phyloP scores from a whole-genome alignment of 2,113 vertebrate genomes.

The Mionectes macconnelli region DNA sequence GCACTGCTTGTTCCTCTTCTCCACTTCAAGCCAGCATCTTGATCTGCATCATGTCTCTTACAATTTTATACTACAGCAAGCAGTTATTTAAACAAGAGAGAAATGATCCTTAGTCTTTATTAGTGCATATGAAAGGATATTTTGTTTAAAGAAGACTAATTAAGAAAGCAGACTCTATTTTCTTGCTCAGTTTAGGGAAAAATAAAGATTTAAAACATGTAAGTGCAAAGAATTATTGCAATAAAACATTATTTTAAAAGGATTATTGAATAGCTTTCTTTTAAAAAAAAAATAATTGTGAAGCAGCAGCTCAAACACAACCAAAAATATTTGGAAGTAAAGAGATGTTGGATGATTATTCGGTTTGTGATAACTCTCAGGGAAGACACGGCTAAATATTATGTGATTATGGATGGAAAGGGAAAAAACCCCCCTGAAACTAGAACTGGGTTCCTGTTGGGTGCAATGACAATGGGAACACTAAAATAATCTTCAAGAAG shows the following conservation, averaged over 20 bases:
- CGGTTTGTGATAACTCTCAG: not conserved
- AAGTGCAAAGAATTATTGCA: conserved; percentile 69
- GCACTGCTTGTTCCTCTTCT: conserved; percentile 79
- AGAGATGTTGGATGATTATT: not conserved
- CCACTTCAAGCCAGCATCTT: conserved; percentile 79
- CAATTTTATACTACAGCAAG: conserved; percentile 84
- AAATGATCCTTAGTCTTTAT: conserved; percentile 81
- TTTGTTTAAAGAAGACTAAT: conserved; percentile 84
- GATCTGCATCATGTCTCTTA: conserved; percentile 81
- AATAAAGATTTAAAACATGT: conserved; percentile 72
- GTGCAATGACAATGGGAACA: not conserved
- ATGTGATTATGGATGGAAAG: not conserved
- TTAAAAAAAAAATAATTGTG: not conserved
- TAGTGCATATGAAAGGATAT: conserved; percentile 79
- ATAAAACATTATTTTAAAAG: conserved; percentile 59
- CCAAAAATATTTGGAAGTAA: conserved; percentile 37
- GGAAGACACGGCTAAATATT: not conserved
- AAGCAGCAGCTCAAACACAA: conserved; percentile 11
- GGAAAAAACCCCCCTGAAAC: not conserved
- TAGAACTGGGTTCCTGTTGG: not conserved
- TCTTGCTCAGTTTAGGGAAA: conserved; percentile 66
- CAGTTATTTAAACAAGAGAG: conserved; percentile 82
- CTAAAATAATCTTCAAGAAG: conserved; percentile 5
- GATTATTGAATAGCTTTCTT: conserved; percentile 29
- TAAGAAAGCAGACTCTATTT: conserved; percentile 79